Conservation (phyloP, 2,888 invertebrate species). For the Scaptomyza tumidula region DNA sequence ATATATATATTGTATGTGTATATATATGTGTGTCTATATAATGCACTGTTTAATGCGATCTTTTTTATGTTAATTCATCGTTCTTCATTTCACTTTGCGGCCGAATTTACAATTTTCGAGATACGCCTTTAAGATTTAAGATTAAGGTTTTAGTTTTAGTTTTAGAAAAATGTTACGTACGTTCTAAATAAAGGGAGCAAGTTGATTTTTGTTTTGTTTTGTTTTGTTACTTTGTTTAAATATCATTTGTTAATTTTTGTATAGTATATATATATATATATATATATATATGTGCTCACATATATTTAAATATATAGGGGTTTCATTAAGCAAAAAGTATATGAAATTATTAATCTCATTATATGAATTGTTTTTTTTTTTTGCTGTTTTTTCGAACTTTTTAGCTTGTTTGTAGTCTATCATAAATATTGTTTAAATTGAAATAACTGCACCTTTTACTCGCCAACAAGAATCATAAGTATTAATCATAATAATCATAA, state of each 20-base stretch:
- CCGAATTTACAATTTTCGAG: constrained; percentile 50
- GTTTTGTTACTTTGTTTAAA: constrained; percentile 49
- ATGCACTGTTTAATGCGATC: constrained; percentile 47
- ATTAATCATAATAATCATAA: constrained; percentile 49
- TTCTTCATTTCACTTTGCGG: constrained; percentile 37
- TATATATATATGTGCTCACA: constrained; percentile 60
- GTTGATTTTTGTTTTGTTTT: constrained; percentile 50
- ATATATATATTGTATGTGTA: constrained; percentile 48
- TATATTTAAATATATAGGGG: constrained; percentile 53
- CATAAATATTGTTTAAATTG: constrained; percentile 67
- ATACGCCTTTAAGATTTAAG: constrained; percentile 35
- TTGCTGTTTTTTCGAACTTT: neutral
- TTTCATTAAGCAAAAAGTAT: constrained; percentile 73
- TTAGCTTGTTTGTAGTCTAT: constrained; percentile 46
- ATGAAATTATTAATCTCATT: constrained; percentile 63
- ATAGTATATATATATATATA: constrained; percentile 68
- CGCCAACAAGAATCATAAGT: constrained; percentile 67
- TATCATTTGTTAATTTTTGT: constrained; percentile 25
- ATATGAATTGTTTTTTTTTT: constrained; percentile 30
- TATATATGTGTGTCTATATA: constrained; percentile 56
- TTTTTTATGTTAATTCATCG: constrained; percentile 14
- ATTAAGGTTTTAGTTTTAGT: constrained; percentile 49
- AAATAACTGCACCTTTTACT: constrained; percentile 57
- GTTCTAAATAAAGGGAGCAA: constrained; percentile 78
- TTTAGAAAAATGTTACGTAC: constrained; percentile 71